These are phyloP conservation scores for Herminia tarsipennalis DNA, from an alignment of 2,888 invertebrate genomes.

Conservation along the genomic window DNA sequence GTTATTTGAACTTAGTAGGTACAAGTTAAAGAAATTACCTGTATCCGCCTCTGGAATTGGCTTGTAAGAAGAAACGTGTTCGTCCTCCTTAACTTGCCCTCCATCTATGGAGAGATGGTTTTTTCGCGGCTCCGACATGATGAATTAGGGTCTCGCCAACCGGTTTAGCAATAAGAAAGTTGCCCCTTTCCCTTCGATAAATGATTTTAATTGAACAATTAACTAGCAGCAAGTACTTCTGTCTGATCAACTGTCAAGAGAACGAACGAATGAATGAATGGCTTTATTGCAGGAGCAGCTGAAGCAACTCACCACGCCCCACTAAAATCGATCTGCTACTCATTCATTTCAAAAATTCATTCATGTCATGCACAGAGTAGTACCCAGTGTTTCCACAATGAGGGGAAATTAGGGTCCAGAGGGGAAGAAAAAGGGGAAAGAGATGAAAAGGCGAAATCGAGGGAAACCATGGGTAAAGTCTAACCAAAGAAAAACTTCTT, in stretches of 20 bases:
- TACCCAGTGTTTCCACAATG: background rate
- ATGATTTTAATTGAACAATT: background rate
- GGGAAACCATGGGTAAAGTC: no score
- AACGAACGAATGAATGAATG: constrained; percentile 12
- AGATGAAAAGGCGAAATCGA: background rate
- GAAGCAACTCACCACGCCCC: constrained; percentile 37
- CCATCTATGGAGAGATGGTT: constrained; percentile 78
- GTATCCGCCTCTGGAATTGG: constrained; percentile 85
- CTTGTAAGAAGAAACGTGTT: constrained; percentile 82
- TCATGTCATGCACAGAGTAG: no score
- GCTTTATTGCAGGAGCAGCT: background rate
- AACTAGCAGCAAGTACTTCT: constrained; percentile 26
- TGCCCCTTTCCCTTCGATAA: constrained; percentile 6
- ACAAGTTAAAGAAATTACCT: constrained; percentile 66
- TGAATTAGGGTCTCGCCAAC: constrained; percentile 30
- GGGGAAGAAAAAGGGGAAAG: background rate
- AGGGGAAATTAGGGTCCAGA: background rate
- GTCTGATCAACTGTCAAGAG: constrained; percentile 17
- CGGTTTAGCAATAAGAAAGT: constrained; percentile 4
- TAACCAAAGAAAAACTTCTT: no score
- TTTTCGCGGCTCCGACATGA: constrained; percentile 77
- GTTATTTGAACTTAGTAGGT: no score
- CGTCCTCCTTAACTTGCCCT: constrained; percentile 80
- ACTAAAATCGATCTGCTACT: background rate
- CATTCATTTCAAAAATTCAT: background rate